Base-by-base conservation (phyloP, 2,888 invertebrate species). In the Acronicta alni region DNA sequence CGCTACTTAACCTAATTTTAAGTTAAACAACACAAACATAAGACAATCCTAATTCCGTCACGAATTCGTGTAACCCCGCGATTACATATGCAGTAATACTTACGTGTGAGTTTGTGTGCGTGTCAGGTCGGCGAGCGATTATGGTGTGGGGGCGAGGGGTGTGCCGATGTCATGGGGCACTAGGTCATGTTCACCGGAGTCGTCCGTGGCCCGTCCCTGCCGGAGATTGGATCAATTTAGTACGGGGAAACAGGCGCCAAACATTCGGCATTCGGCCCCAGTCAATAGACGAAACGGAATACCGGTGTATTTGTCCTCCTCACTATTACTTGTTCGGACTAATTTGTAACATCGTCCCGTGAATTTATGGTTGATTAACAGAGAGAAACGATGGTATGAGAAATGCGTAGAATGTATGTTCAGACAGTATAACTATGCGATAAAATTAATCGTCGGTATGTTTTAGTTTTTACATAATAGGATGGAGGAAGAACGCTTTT, bases 81-180 rank as follows among this genome's bases (percentile, higher is more conserved):
- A 62, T 73, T 52, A 74, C 44, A 61, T 47, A 44, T 17, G 42
- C 38, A 63, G 16, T 9, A 44, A 65, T 82, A 88, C 89, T 88
- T 75, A 90, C 92, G 79, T 86, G 80, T 82, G 67, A 80, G 68
- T 75, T 45, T 76, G 82, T 82, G 82, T 81, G 84, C 83, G 90
- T 86, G 89, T 90, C 88, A 88, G 89, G 90, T 87, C 82, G 89
- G 89, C 85, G 83, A 85, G 84, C 81, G 79, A 78, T 81, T 81
- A 77, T 79, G 83, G 80, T 73, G 77, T 76, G 77, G 72, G 68
- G 84, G 88, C 82, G 88, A 83, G 79, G 85, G 86, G 86, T 80
- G 89, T 87, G 88, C 85, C 88, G 89, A 84, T 86, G 83, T 87
- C 92, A 92, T 92, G 88, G 87, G 89, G 89, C 89, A 87, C 89